Evolutionary conservation across 2,113 vertebrate species (phyloP).

Genomic region (Rhineura floridana): DNA sequence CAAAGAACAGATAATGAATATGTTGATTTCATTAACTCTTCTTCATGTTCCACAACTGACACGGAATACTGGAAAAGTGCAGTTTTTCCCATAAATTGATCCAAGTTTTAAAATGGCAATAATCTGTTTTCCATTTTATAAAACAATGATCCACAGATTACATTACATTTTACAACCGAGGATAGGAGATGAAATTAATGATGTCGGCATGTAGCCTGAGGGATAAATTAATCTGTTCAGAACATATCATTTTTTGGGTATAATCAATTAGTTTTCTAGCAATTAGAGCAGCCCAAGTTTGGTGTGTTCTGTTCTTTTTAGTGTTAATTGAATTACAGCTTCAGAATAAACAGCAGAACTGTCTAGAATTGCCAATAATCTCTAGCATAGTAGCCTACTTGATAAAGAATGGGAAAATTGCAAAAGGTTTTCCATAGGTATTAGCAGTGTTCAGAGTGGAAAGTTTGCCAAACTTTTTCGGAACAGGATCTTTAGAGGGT

Average conservation of each 20-base stretch:
- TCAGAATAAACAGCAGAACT: slow-evolving; percentile 22
- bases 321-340: slow-evolving; percentile 28
- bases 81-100: background rate
- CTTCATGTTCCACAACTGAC: slow-evolving; percentile 7
- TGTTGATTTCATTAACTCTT: slow-evolving; percentile 46
- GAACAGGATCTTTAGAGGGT: background rate
- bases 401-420: background rate
- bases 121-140: slow-evolving; percentile 17
- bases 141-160: slow-evolving; percentile 22
- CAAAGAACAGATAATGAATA: slow-evolving; percentile 28
- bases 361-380: slow-evolving; percentile 11
- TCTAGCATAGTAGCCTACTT: background rate
- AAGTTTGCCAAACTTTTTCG: background rate
- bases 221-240: slow-evolving; percentile 21
- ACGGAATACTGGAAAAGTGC: background rate
- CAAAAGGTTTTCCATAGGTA: background rate
- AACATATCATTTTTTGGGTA: slow-evolving; percentile 24
- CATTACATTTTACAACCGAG: slow-evolving; percentile 28
- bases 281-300: slow-evolving; percentile 44
- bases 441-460: background rate
- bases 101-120: background rate
- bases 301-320: slow-evolving; percentile 40
- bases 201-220: slow-evolving; percentile 10
- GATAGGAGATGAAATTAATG: slow-evolving; percentile 21
- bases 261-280: slow-evolving; percentile 32